Evolutionary conservation across 2,797 vertebrate species (phyloP).

Genomic region (Lacerta bilineata): DNA sequence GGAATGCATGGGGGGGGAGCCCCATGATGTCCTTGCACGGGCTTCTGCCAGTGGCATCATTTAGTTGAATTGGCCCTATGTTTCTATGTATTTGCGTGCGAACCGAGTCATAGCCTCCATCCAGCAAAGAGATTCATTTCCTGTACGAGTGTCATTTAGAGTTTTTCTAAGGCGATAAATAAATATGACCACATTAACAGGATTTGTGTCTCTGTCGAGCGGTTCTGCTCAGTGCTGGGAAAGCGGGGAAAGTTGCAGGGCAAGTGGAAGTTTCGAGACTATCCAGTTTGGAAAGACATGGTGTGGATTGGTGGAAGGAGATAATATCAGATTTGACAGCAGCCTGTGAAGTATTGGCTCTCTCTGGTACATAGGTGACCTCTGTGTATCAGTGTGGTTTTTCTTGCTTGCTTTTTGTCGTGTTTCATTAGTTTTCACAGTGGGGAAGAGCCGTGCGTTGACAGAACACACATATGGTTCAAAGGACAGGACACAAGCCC

Average conservation of each 20-base stretch:
- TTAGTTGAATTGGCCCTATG: no score
- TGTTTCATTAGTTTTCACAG: constrained; percentile 21
- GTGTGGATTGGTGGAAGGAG: neutral
- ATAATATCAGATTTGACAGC: constrained; percentile 13
- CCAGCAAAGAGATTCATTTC: neutral
- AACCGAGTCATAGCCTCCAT: neutral
- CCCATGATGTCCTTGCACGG: no score
- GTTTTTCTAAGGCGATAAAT: neutral
- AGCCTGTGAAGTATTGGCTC: neutral
- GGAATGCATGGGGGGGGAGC: no score
- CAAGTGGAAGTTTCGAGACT: constrained; percentile 5
- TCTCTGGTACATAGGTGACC: constrained; percentile 7
- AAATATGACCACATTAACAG: neutral
- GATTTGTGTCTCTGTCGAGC: neutral
- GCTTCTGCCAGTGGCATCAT: no score
- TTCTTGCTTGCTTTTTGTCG: constrained; percentile 18
- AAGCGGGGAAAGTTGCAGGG: neutral
- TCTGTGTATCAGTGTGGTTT: constrained; percentile 2
- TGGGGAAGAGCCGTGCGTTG: neutral
- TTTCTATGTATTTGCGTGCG: no score
- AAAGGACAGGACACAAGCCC: neutral
- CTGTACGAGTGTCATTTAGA: neutral
- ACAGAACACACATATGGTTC: neutral
- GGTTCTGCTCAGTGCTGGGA: neutral
- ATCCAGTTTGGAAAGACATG: constrained; percentile 3